Percentiles rank a stretch among this genome's conserved stretches.
Conservation (phyloP, 2,888 invertebrate species). For the Endomychus coccineus region DNA sequence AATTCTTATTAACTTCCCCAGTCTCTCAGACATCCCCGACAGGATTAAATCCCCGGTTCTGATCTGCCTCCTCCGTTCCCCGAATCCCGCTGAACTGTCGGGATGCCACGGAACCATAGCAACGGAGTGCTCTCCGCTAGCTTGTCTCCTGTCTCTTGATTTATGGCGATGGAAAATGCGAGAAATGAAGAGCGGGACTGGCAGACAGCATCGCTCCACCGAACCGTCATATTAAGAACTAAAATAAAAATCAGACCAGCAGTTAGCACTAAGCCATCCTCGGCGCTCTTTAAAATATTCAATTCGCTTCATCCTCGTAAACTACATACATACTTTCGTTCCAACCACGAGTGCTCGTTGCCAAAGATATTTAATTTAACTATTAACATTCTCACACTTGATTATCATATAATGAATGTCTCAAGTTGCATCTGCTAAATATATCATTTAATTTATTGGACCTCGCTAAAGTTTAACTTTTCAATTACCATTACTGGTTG, state of each 20-base stretch:
- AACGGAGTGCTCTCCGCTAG: conserved; percentile 45
- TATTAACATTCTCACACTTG: no score
- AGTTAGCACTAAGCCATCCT: no score
- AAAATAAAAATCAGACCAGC: conserved; percentile 12
- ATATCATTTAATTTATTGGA: no score
- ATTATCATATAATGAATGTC: no score
- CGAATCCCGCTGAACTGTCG: conserved; percentile 35
- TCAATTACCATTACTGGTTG: no score
- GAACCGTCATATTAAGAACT: conserved; percentile 11
- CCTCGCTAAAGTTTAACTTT: no score
- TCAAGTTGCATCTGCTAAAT: no score
- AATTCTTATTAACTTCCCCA: conserved; percentile 47
- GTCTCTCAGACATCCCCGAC: conserved; percentile 40
- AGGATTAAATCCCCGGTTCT: conserved; percentile 45
- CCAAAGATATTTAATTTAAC: no score
- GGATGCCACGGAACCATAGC: conserved; percentile 48
- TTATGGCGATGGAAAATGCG: conserved; percentile 49
- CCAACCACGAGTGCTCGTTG: no score
- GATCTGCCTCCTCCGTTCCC: conserved; percentile 19
- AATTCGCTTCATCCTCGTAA: no score
- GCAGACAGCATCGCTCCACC: conserved; percentile 33
- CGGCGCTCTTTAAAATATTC: no score
- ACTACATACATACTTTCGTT: no score
- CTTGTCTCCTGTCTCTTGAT: conserved; percentile 49
- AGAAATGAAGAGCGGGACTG: conserved; percentile 48